Conservation (phyloP, 2,113 vertebrate genomes). For the Capra hircus region DNA sequence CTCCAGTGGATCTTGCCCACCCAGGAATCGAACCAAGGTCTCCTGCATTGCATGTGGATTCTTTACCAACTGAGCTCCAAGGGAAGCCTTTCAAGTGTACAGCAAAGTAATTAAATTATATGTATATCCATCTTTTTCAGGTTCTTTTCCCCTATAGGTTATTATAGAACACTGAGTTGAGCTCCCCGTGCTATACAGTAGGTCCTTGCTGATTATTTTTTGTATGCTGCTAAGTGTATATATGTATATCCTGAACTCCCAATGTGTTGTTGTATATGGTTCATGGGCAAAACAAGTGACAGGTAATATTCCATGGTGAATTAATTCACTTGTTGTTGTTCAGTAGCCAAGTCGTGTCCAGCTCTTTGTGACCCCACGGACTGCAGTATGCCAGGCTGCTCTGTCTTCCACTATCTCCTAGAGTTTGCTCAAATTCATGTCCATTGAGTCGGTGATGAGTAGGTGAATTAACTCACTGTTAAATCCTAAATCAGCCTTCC, state of each 20-base stretch:
- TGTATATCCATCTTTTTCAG: not conserved
- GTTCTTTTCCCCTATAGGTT: not conserved
- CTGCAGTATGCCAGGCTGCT: not conserved
- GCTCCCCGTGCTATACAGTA: not conserved
- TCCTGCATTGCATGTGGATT: not conserved
- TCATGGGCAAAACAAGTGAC: not conserved
- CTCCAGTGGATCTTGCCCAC: not conserved
- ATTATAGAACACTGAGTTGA: not conserved
- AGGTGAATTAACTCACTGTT: not conserved
- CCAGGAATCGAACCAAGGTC: accelerated
- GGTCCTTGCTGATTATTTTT: not conserved
- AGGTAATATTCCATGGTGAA: not conserved
- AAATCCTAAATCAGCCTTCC: not conserved
- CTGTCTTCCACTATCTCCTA: not conserved
- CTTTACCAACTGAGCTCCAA: not conserved
- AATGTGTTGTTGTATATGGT: not conserved
- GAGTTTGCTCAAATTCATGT: not conserved
- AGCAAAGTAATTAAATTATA: not conserved
- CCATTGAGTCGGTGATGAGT: not conserved
- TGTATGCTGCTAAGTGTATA: not conserved
- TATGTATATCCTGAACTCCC: not conserved
- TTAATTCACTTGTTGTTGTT: not conserved
- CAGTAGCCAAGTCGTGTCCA: not conserved
- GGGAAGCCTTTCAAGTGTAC: not conserved
- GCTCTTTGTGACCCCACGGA: not conserved